Conservation (phyloP, 2,113 vertebrate genomes). For the Myotis brandtii region DNA sequence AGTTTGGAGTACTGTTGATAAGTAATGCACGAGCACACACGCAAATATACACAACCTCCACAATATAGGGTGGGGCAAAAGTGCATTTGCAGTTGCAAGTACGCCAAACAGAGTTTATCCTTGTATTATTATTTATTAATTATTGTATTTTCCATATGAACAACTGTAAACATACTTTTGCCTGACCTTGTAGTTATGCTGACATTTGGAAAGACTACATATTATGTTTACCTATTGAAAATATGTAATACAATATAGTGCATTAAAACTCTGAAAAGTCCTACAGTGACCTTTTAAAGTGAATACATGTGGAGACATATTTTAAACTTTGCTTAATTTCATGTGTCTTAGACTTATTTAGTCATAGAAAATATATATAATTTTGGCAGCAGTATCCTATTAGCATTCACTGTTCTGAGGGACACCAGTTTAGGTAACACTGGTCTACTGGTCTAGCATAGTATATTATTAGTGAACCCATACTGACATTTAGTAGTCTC, state of each 20-base stretch:
- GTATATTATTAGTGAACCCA: not conserved
- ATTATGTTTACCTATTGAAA: not conserved
- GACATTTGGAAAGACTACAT: not conserved
- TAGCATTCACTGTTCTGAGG: not conserved
- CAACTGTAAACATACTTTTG: not conserved
- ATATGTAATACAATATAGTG: not conserved
- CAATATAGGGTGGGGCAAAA: not conserved
- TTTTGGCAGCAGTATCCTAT: not conserved
- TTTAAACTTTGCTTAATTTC: conserved; percentile 2
- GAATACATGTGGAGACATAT: not conserved
- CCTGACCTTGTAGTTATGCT: not conserved
- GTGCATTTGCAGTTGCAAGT: not conserved
- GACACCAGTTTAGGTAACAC: not conserved
- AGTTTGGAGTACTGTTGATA: not conserved
- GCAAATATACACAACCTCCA: not conserved
- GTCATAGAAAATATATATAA: not conserved
- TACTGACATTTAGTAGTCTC: not conserved
- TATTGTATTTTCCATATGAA: not conserved
- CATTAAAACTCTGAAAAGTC: not conserved
- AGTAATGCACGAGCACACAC: not conserved
- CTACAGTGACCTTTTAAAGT: not conserved
- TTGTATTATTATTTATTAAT: not conserved
- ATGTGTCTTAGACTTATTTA: not conserved
- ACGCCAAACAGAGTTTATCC: not conserved
- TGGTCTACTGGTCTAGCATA: not conserved